Evolutionary conservation across 2,113 vertebrate species (phyloP).

Genomic region (Craseonycteris thonglongyai): DNA sequence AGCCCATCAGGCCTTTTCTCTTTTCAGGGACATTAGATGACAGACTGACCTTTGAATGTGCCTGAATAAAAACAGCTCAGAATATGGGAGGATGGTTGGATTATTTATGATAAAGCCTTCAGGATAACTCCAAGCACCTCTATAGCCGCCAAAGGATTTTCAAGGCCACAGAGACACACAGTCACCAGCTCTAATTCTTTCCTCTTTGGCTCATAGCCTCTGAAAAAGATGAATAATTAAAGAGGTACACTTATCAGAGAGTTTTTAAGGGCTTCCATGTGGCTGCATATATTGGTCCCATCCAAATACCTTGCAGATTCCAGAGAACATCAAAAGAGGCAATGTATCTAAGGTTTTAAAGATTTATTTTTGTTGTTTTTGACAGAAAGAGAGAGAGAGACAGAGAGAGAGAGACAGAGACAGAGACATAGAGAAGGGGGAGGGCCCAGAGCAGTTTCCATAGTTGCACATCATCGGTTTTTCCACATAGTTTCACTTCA

Average conservation of each 20-base stretch:
- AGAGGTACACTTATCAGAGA: constrained; percentile 72
- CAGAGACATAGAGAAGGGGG: too few relatives aligned
- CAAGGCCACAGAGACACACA: constrained; percentile 72
- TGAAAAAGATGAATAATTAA: constrained; percentile 80
- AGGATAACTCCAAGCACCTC: constrained; percentile 64
- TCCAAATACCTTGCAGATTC: neutral
- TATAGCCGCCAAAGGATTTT: constrained; percentile 74
- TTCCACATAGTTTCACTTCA: too few relatives aligned
- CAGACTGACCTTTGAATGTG: constrained; percentile 66
- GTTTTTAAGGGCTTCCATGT: constrained; percentile 72
- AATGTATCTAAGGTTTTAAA: neutral
- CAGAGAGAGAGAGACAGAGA: too few relatives aligned
- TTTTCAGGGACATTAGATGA: constrained; percentile 64
- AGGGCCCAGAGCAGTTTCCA: too few relatives aligned
- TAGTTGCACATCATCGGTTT: too few relatives aligned
- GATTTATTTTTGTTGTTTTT: too few relatives aligned
- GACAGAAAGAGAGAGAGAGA: too few relatives aligned
- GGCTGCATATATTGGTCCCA: neutral
- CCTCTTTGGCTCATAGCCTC: constrained; percentile 73
- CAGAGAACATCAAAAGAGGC: neutral
- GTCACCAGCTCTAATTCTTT: constrained; percentile 76
- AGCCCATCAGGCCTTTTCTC: constrained; percentile 56
- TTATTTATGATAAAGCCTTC: constrained; percentile 80
- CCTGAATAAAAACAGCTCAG: constrained; percentile 71
- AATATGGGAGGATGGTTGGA: constrained; percentile 66